Evolutionary conservation across 2,888 invertebrate genomes (phyloP), one percentile per base, ranked within the genome.

Genomic region (Plagodis pulveraria): DNA sequence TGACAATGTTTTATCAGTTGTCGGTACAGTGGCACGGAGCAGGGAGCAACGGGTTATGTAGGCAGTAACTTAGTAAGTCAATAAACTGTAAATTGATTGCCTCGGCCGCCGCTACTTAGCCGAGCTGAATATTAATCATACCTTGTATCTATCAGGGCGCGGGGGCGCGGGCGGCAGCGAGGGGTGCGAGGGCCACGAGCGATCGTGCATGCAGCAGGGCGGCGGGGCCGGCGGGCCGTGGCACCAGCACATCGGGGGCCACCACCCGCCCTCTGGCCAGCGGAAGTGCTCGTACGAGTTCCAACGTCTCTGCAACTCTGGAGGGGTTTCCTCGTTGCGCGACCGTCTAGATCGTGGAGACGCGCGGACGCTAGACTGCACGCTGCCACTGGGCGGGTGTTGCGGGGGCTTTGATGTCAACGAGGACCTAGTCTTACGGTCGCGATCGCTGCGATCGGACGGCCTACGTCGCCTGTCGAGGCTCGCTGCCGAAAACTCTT

Each of bases 391-490:
- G 7, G 86, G 66, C 50, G 91, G 90, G 65, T 91, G 91, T 70
- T 88, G 89, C 44, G 93, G 93, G 47, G 93, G 93, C 66, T 93
- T 92, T n/a, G 86, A 77, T 46, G 94, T 89, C 77, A 94, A 83
- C 35, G 94, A 93, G 6, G 95, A 95, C 67, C 94, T 90, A 53
- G 94, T 93, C 80, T 95, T 95, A 53, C 94, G 94, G 76, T 95
- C 95, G 43, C 95, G 89, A 67, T 95, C 95, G 62, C 91, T 92
- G 42, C 94, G 90, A 68, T 93, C 92, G 38, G 90, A 84, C 44
- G 89, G 78, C 47, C 94, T 91, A 47, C 94, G 86, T 58, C 94
- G 87, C 63, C 95, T 91, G 70, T 95, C 93, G 68, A 94, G 88
- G 67, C 95, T 94, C 12, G 89, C 87, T 49, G 89, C 82, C 5